These are phyloP conservation scores for Apamea monoglypha DNA, from an alignment of 2,888 invertebrate genomes.

Conservation along the genomic window DNA sequence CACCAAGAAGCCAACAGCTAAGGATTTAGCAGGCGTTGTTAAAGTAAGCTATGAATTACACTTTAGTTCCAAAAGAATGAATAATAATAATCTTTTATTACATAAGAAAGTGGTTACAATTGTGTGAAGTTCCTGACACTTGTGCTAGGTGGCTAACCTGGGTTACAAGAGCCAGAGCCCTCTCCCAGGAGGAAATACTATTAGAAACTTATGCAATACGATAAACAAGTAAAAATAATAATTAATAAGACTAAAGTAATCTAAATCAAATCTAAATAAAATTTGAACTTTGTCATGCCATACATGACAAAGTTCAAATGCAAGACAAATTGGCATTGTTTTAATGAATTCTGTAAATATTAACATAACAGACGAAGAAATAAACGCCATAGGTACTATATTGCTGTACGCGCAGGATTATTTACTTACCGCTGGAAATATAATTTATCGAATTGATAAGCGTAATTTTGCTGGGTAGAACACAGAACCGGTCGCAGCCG, in stretches of 20 bases:
- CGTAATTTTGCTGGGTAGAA: background rate
- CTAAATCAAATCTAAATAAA: too few relatives aligned
- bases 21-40: slow-evolving; percentile 71
- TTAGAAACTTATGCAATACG: too few relatives aligned
- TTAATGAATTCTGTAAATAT: background rate
- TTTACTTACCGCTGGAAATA: background rate
- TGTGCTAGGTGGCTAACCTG: too few relatives aligned
- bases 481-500: background rate
- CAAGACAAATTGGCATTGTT: background rate
- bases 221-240: too few relatives aligned
- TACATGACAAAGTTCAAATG: too few relatives aligned
- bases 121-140: too few relatives aligned
- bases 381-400: too few relatives aligned
- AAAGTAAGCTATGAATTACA: slow-evolving; percentile 64
- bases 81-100: too few relatives aligned
- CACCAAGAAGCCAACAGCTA: slow-evolving; percentile 79
- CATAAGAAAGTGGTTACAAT: too few relatives aligned
- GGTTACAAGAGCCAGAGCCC: too few relatives aligned
- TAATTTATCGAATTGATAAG: background rate
- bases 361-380: background rate
- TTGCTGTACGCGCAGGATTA: background rate
- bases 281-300: background rate
- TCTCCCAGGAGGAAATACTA: too few relatives aligned
- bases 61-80: background rate
- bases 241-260: too few relatives aligned